phyloP scores from a whole-genome alignment of 2,113 vertebrate genomes.

The Otus sunia region DNA sequence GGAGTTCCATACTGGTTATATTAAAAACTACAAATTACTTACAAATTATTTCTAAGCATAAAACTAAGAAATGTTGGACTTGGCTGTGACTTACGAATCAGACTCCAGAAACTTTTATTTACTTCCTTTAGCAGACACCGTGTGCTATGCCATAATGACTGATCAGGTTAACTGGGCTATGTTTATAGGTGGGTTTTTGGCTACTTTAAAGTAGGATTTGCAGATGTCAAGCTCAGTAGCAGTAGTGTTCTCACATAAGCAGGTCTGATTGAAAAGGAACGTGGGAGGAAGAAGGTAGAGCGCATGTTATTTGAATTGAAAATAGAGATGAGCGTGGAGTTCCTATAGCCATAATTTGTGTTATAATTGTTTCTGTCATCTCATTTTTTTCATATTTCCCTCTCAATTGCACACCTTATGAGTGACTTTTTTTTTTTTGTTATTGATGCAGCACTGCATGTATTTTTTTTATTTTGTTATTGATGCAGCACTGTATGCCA shows the following conservation, averaged over 20 bases:
- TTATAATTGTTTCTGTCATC: neutral
- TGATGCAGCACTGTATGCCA: neutral
- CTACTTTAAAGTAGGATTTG: neutral
- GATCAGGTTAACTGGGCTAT: neutral
- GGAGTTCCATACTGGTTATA: neutral
- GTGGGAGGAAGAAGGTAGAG: conserved; percentile 6
- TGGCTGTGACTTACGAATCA: neutral
- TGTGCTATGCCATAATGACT: neutral
- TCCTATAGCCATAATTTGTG: neutral
- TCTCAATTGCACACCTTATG: neutral
- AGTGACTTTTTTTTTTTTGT: neutral
- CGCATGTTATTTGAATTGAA: neutral
- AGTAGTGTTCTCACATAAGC: neutral
- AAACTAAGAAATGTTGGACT: neutral
- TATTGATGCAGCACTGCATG: neutral
- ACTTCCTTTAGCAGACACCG: neutral
- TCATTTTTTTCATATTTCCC: neutral
- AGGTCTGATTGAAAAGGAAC: neutral
- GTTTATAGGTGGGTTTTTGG: neutral
- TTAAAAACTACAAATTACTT: neutral
- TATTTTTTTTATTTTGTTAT: neutral
- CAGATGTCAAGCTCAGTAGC: neutral
- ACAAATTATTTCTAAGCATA: neutral
- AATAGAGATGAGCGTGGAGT: neutral
- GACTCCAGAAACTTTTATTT: neutral